Base-by-base conservation (phyloP, 2,888 invertebrate species). In the Flabesymbios commensalis region DNA sequence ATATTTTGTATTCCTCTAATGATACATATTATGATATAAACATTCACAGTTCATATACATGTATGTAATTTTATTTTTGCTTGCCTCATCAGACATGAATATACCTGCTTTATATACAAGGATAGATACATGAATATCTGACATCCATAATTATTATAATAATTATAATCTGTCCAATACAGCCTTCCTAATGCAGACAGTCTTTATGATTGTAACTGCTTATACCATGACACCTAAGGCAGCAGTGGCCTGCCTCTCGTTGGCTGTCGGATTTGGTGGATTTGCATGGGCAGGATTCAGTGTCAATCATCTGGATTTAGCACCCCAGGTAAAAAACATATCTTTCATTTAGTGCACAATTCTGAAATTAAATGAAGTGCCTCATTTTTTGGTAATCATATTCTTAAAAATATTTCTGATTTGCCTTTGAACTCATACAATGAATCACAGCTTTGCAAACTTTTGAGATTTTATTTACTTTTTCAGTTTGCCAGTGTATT, bases 231-330 rank as follows among this genome's bases (percentile, higher is more conserved):
- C 88, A 1, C 87, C 90, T 19, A 85, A 86, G 0, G 74, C 78
- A 2, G 76, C 75, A 43, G 86, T 93, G n/a, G 85, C 88, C n/a
- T 93, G 88, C 78, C 87, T 95, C 33, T 91, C 93, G 0, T 86
- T 93, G 51, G 93, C 94, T 0, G 93, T 94, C 0, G 94, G 94
- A 0, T 84, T 94, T 1, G 94, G 95, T 0, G 85, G 94, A 0
- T 93, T 94, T 80, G 92, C 94, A 0, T 94, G 94, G 93, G 90
- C 93, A 4, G 94, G 94, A 3, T 82, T 75, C 73, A 85, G 85
- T 63, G 86, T 87, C n/a, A 87, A 87, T 71, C 93, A 94, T 79
- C 83, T 95, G 79, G 95, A 95, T 80, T 88, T 95, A 56, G 94
- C 94, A 0, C 94, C 94, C 0, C 91, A 91, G 64, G 81, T 81